phyloP scores from a whole-genome alignment of 2,888 invertebrate genomes.

The Glyphotaelius pellucidus region DNA sequence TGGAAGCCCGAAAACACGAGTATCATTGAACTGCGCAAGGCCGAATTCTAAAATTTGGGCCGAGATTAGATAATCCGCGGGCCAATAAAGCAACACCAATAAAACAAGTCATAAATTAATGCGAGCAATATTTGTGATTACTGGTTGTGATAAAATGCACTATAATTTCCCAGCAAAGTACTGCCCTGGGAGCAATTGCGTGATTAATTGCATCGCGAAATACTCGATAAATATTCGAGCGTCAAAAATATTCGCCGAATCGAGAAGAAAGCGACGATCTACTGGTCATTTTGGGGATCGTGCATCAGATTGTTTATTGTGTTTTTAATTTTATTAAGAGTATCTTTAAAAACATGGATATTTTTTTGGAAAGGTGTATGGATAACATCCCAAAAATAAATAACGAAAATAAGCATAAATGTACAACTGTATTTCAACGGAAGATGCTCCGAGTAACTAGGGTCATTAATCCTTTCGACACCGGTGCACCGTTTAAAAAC shows the following conservation, averaged over 20 bases:
- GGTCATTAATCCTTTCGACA: no score
- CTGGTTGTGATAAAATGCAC: conserved; percentile 49
- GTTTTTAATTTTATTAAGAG: not conserved
- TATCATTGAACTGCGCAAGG: conserved; percentile 28
- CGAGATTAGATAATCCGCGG: conserved; percentile 30
- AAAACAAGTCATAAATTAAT: conserved; percentile 56
- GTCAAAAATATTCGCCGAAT: conserved; percentile 21
- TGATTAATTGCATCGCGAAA: conserved; percentile 52
- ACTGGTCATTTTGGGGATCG: not conserved
- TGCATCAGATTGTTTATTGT: not conserved
- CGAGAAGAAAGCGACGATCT: not conserved
- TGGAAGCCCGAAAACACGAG: conserved; percentile 3
- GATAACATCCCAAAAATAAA: no score
- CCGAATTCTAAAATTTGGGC: not conserved
- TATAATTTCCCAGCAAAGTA: conserved; percentile 50
- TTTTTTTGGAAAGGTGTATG: no score
- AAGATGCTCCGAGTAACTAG: no score
- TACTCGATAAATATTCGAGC: conserved; percentile 14
- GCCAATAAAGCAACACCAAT: conserved; percentile 37
- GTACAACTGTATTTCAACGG: no score
- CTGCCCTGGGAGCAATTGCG: conserved; percentile 48
- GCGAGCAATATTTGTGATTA: conserved; percentile 46
- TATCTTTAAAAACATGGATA: not conserved
- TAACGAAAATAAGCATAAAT: no score
- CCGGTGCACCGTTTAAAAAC: no score